These are phyloP conservation scores for Coptotermes formosanus DNA, from an alignment of 1,140 invertebrate species.

Conservation along the genomic window DNA sequence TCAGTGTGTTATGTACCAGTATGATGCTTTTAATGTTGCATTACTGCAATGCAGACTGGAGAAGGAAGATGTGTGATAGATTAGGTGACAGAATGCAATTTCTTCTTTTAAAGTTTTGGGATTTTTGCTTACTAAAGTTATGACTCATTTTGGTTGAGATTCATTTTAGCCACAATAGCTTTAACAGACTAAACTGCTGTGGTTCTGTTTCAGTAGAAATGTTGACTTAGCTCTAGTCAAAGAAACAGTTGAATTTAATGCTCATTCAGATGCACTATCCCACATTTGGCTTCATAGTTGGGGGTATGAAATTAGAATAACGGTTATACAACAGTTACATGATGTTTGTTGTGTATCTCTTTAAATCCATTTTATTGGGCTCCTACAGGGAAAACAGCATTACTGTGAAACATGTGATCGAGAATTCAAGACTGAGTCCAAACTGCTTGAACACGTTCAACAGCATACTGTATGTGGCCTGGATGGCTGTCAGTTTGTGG, in stretches of 20 bases:
- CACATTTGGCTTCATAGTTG: background rate
- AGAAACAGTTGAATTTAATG: no score
- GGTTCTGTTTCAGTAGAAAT: background rate
- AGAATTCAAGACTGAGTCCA: slow-evolving; percentile 59
- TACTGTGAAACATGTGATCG: slow-evolving; percentile 77
- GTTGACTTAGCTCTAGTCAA: background rate
- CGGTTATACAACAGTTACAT: background rate
- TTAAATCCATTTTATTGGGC: slow-evolving; percentile 34
- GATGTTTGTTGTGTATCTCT: background rate
- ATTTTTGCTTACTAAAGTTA: background rate
- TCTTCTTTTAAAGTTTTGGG: background rate
- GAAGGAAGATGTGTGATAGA: background rate
- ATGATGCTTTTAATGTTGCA: no score
- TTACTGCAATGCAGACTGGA: background rate
- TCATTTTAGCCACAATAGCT: background rate
- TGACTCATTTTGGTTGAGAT: background rate
- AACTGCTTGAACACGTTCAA: slow-evolving; percentile 61
- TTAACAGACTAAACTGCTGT: background rate
- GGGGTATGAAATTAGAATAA: background rate
- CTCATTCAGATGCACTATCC: background rate
- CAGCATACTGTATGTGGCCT: slow-evolving; percentile 73
- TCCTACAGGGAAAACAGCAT: slow-evolving; percentile 33
- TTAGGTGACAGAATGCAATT: slow-evolving; percentile 14
- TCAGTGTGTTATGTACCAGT: background rate
- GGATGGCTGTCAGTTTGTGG: slow-evolving; percentile 78